These are phyloP conservation scores for Vespertilio murinus DNA, from an alignment of 2,797 vertebrate genomes.

Conservation along the genomic window DNA sequence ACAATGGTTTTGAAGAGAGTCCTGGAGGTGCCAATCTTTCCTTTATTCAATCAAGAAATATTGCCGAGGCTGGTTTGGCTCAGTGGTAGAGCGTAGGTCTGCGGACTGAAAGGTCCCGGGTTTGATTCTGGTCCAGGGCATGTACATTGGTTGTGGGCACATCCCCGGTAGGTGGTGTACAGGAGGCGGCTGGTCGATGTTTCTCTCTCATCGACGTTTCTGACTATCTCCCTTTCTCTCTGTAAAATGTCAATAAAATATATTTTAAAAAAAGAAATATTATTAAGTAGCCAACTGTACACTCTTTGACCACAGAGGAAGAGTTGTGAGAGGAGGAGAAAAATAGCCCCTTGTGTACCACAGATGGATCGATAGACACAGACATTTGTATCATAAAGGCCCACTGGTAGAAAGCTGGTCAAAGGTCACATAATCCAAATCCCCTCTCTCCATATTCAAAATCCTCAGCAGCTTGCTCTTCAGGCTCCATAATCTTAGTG, in stretches of 20 bases:
- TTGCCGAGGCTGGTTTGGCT: too few species aligned
- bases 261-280: too few species aligned
- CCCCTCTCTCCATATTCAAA: neutral
- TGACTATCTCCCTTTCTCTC: too few species aligned
- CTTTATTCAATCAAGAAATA: neutral
- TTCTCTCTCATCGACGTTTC: too few species aligned
- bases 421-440: neutral
- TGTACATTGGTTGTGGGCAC: too few species aligned
- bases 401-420: neutral
- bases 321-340: neutral
- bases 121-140: too few species aligned
- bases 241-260: too few species aligned
- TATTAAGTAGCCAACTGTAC: neutral
- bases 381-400: neutral
- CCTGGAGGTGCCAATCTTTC: neutral
- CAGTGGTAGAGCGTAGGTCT: too few species aligned
- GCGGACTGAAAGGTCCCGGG: too few species aligned
- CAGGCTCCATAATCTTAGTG: neutral
- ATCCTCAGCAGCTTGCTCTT: neutral
- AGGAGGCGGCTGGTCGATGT: too few species aligned
- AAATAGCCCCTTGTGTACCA: neutral
- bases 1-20: neutral
- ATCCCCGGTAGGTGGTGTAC: too few species aligned
- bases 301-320: neutral
- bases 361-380: neutral